Base-by-base conservation (phyloP, 2,797 vertebrate genomes). In the Anguilla pacifica region DNA sequence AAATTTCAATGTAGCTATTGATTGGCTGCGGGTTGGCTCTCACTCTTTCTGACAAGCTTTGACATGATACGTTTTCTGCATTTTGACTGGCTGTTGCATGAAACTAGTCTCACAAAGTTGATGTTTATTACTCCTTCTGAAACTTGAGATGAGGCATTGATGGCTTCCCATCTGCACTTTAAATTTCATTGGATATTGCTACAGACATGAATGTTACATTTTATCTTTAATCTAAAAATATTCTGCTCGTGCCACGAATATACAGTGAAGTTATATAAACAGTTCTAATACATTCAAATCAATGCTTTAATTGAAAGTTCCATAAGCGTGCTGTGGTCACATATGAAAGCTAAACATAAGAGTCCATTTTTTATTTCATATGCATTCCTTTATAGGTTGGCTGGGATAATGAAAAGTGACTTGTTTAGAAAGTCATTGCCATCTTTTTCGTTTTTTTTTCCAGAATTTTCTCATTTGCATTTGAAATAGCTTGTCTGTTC, bases 401-500 rank as follows among this genome's bases (percentile, higher is more conserved):
- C 7, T 46, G 77, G 77, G 77, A 49, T 81, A 11, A 49, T 81
- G 43, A 81, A 51, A 81, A 49, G 43, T 49, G 43, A n/a, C 43
- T 46, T 81, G 72, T 77, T 81, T 46, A 22, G 43, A 81, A 46
- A 46, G 39, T 22, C 77, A 49, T 7, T 7, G 72, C 9, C 19
- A 22, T 49, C 19, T 22, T 46, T 74, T 72, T 31, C 1, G 1
- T 35, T 77, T 35, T 11, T 11, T 39, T 46, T 7, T 17, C 1
- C 77, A 22, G 77, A 81, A 81, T 81, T 25, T 81, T 81, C 77
- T 81, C 17, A 81, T 81, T 81, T 81, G 77, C 77, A 81, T 81
- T 49, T 22, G n/a, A 81, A 46, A 49, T 81, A 10, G 77, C 77
- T 49, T 81, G 77, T 81, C 77, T 81, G 43, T 43, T 81, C 22